Base-by-base conservation (phyloP, 2,888 invertebrate genomes). In the Cosmia pyralina region DNA sequence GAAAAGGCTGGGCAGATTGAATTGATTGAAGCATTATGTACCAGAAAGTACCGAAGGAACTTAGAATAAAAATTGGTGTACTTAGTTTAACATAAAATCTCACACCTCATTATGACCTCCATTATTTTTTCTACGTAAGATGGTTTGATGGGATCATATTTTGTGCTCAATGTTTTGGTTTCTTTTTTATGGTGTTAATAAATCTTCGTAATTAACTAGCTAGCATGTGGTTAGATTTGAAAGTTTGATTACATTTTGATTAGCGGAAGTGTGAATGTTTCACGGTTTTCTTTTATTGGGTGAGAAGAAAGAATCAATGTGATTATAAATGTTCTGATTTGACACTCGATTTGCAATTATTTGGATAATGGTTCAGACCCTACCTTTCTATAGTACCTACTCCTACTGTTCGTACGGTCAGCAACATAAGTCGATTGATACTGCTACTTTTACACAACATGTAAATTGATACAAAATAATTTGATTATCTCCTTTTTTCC, bases 221-320 rank as follows among this genome's bases (percentile, higher is more conserved):
- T 44, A n/a, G 59, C 55, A 41, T 67, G 53, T 34, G 53, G 58
- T 83, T 67, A 48, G 67, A 79, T 75, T 69, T 66, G 75, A 81
- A 75, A 79, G 75, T 79, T 83, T 63, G 66, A 83, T 79, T 83
- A 52, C 74, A 57, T 52, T 48, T 79, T 79, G 68, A 75, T 83
- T 66, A 80, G 74, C 71, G 84, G 75, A 83, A 80, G 66, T 83
- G 71, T 71, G 52, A 71, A 83, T 83, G 28, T 79, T 75, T 63
- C 81, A 83, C 62, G 75, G 65, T 83, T 59, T 66, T 66, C 53
- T 83, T 79, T 79, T 68, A 68, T 66, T 63, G 59, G 34, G 1
- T 59, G 70, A 55, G 74, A 79, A 74, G 22, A 66, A 66, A 50
- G 48, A 78, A 69, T 63, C 10, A 38, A 64, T 55, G 34, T 4